These are phyloP conservation scores for Tiliacea citrago DNA, from an alignment of 2,888 invertebrate species.

Conservation along the genomic window DNA sequence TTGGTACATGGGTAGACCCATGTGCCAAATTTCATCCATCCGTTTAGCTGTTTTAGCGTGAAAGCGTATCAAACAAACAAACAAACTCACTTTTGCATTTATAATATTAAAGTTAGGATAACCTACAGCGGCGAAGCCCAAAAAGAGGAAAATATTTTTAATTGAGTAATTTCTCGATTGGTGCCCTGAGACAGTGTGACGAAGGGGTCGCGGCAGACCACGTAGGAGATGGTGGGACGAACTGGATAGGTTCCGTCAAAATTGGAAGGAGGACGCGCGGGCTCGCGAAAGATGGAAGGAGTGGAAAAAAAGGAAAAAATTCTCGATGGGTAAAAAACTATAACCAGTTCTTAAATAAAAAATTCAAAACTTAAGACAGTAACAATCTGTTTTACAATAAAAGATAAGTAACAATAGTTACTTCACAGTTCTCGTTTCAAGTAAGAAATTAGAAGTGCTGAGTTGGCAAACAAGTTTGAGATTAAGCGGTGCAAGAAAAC, in stretches of 20 bases:
- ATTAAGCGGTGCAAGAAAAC: conserved; percentile 51
- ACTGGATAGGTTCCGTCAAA: too few species aligned
- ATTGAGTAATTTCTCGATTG: background rate
- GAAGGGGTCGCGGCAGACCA: too few species aligned
- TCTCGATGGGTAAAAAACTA: background rate
- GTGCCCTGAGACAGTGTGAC: too few species aligned
- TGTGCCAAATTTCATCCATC: too few species aligned
- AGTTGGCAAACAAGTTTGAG: conserved; percentile 50
- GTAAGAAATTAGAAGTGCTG: conserved; percentile 46
- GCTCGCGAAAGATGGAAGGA: too few species aligned
- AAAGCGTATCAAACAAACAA: too few species aligned
- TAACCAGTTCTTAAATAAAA: background rate
- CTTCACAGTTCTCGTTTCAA: conserved; percentile 17
- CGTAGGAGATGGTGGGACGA: too few species aligned
- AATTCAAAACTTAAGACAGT: background rate
- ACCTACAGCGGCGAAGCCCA: background rate
- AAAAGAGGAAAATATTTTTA: background rate
- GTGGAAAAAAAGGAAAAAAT: background rate
- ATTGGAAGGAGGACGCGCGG: too few species aligned
- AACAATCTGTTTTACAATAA: conserved; percentile 23
- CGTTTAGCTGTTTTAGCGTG: too few species aligned
- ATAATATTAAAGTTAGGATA: background rate
- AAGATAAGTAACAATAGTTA: conserved; percentile 3
- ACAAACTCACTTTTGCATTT: background rate
- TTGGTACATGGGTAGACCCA: too few species aligned